Evolutionary conservation across 2,797 vertebrate genomes (phyloP).

Genomic region (Sphenopsis melanotis): DNA sequence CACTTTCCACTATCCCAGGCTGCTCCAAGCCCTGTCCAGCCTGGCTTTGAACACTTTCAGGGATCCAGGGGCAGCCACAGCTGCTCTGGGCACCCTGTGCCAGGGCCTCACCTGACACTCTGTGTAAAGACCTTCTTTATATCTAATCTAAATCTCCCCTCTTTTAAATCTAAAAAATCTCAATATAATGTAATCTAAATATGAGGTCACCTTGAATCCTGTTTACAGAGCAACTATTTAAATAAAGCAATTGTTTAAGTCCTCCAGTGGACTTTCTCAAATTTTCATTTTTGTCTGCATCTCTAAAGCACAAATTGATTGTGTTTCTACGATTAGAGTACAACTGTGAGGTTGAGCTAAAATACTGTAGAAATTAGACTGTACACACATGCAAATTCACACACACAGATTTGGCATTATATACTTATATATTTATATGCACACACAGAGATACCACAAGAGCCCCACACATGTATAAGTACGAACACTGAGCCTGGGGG

Average conservation of each 20-base stretch:
- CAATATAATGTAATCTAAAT: background rate
- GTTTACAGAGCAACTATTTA: background rate
- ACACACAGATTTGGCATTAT: no score
- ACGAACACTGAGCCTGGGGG: background rate
- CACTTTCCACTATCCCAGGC: background rate
- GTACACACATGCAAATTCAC: background rate
- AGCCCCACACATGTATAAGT: accelerated
- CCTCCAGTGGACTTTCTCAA: background rate
- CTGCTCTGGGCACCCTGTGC: background rate
- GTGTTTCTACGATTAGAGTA: background rate
- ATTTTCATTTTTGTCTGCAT: background rate
- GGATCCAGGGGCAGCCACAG: background rate
- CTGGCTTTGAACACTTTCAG: background rate
- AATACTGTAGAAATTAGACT: background rate
- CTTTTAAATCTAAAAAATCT: background rate
- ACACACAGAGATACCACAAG: background rate
- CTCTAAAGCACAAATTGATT: background rate
- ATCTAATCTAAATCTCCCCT: background rate
- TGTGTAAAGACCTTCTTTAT: background rate
- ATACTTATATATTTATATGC: background rate
- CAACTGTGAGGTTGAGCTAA: background rate
- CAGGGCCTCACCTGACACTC: background rate
- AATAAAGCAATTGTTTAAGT: background rate
- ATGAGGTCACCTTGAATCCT: background rate
- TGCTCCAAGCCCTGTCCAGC: background rate